Evolutionary conservation across 2,888 invertebrate species (phyloP).

Genomic region (Eudasyphora cyanicolor): DNA sequence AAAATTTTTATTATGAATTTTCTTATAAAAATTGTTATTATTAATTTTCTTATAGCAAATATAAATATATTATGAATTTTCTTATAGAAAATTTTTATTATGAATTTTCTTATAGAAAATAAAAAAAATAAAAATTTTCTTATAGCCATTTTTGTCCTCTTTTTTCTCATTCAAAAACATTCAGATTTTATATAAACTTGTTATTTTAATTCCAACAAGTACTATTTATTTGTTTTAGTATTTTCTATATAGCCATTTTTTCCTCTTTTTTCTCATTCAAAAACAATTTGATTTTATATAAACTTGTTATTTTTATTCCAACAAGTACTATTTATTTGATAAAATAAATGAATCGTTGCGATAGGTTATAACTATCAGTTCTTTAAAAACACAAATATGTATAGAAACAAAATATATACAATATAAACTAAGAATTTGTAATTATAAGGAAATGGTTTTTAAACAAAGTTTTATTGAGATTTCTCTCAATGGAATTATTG

Average conservation of each 20-base stretch:
- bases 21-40: no score
- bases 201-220: not conserved
- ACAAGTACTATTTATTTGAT: not conserved
- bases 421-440: not conserved
- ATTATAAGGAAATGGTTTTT: not conserved
- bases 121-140: no score
- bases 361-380: conserved; percentile 15
- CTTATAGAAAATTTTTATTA: no score
- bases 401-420: not conserved
- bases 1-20: no score
- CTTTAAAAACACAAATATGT: conserved; percentile 1
- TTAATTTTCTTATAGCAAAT: no score
- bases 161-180: no score
- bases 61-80: no score
- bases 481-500: not conserved
- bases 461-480: not conserved
- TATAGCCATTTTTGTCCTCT: no score
- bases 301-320: not conserved
- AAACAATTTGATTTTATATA: no score
- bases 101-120: no score
- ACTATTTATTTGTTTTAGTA: not conserved
- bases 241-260: no score
- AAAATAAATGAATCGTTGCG: not conserved
- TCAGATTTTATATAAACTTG: not conserved
- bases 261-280: no score